Percentiles rank a stretch among this genome's conserved stretches.
Evolutionary conservation across 2,888 invertebrate species (phyloP).

Genomic region (Drosophila atripex): DNA sequence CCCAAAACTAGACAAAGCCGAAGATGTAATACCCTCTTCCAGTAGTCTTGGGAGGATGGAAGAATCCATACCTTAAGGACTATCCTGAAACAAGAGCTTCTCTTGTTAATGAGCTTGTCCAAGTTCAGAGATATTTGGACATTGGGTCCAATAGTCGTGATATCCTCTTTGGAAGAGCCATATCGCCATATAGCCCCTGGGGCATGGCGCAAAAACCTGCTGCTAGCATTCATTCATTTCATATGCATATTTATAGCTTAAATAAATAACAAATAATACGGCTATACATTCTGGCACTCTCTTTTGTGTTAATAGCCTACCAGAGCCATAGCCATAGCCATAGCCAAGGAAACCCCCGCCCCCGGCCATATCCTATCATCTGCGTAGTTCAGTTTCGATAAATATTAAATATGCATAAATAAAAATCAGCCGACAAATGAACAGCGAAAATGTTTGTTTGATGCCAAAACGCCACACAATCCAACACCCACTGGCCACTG

Average conservation of each 20-base stretch:
- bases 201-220: constrained; percentile 58
- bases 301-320: constrained; percentile 72
- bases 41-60: too few species aligned
- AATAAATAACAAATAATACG: constrained; percentile 78
- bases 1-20: constrained; percentile 7
- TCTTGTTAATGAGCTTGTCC: too few species aligned
- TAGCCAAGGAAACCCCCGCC: neutral
- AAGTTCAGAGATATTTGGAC: too few species aligned
- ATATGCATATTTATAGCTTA: constrained; percentile 77
- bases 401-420: constrained; percentile 76
- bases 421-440: constrained; percentile 52
- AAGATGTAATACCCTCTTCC: neutral
- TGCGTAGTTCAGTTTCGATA: constrained; percentile 46
- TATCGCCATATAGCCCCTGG: constrained; percentile 1
- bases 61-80: too few species aligned
- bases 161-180: neutral
- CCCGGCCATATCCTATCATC: neutral
- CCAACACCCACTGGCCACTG: neutral
- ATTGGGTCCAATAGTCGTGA: neutral
- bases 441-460: constrained; percentile 52
- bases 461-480: constrained; percentile 36
- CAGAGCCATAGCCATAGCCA: constrained; percentile 7
- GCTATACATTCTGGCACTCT: constrained; percentile 74
- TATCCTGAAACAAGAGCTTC: too few species aligned
- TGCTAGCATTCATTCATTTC: constrained; percentile 63